Conservation (phyloP, 1,140 invertebrate genomes). For the Ceratosolen fusciceps region DNA sequence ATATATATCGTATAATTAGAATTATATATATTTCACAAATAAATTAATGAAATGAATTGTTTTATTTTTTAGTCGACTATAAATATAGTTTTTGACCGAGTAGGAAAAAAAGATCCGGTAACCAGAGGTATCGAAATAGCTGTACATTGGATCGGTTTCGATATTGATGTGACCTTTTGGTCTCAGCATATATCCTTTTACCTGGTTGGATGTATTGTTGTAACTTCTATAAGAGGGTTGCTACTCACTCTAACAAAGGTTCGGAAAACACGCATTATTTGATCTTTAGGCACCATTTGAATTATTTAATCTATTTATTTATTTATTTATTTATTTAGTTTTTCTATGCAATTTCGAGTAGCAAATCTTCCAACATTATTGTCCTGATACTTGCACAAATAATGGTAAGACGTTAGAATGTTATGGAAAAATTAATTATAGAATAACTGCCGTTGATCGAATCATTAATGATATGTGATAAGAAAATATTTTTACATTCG, state of each 20-base stretch:
- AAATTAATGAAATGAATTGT: not conserved
- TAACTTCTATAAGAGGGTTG: constrained; percentile 97
- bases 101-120: constrained; percentile 98
- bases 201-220: constrained; percentile 96
- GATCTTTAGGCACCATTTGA: too few species aligned
- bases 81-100: constrained; percentile 99
- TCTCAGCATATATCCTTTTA: constrained; percentile 99
- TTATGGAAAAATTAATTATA: not conserved
- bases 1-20: too few species aligned
- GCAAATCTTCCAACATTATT: constrained; percentile 98
- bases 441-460: too few species aligned
- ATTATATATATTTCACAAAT: too few species aligned
- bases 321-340: constrained; percentile 80
- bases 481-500: too few species aligned
- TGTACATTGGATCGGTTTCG: constrained; percentile 96
- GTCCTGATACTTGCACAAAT: constrained; percentile 97
- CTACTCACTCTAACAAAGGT: constrained; percentile 98
- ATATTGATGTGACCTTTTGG: constrained; percentile 98
- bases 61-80: constrained; percentile 84
- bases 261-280: constrained; percentile 18
- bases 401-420: constrained; percentile 80
- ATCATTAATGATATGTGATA: too few species aligned
- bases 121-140: constrained; percentile 97
- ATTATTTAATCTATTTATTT: constrained; percentile 34
- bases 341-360: constrained; percentile 99